Evolutionary conservation across 2,797 vertebrate genomes (phyloP), one percentile per base, ranked within the genome.

Genomic region (Sebastolobus altivelis): DNA sequence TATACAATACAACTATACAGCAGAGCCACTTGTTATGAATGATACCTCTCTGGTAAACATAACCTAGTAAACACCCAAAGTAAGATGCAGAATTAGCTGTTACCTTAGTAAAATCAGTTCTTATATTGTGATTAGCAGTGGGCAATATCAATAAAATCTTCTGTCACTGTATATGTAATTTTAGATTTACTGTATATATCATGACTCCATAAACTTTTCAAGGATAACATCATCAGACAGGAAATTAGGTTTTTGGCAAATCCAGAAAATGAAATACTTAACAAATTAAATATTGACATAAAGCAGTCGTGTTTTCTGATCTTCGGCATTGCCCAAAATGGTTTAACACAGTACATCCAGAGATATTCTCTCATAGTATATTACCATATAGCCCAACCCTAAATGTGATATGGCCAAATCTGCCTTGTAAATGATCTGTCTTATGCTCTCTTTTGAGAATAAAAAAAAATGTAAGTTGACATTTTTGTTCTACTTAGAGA

Each of bases 1-100:
- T 61, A 91, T 65, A 25, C 25, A 25, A 25, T 25, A 25, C 25
- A 70, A 49, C 12, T 52, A 67, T 74, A 81, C 54, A 79, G 65
- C 81, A 78, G 12, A 37, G 9, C 27, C 25, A 62, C 56, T 25
- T 25, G 25, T 68, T 73, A 69, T 61, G 25, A 80, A 77, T 80
- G 18, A 60, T 58, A 69, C 22, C 4, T 29, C 59, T 63, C 22
- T 40, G 49, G 16, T 54, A 71, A 60, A 72, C 22, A 25, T 20
- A 13, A 65, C 37, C 35, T n/a, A 29, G 22, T 67, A 37, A 43
- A 8, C 16, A 20, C 6, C 9, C 18, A 59, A 33, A 31, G 54
- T 65, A 10, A 81, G 29, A 74, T 60, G 33, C 35, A 40, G 16
- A 56, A n/a, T 16, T 43, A 4, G 38, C 38, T 60, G 4, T 13